Conservation (phyloP, 2,113 vertebrate genomes). For the Nanger granti region DNA sequence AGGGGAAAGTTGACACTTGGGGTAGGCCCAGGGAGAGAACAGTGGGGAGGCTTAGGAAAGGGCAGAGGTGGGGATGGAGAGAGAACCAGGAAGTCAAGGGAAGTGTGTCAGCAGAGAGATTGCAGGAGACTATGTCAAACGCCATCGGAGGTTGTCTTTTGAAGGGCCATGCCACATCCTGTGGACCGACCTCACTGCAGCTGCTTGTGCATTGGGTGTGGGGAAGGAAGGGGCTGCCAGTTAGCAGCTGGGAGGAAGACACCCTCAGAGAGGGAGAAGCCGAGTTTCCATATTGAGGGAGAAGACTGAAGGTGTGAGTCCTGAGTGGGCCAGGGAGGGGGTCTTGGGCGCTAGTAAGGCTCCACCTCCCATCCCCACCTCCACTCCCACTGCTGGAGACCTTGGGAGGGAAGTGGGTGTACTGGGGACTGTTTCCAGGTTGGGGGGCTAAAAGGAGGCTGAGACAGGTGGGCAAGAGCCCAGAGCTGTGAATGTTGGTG, state of each 20-base stretch:
- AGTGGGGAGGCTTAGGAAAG: background rate
- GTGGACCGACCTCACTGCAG: background rate
- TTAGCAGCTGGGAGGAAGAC: too few relatives aligned
- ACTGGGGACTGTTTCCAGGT: background rate
- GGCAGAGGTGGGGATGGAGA: background rate
- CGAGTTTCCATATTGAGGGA: background rate
- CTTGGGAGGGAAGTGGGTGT: background rate
- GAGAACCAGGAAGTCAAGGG: background rate
- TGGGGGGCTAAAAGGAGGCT: background rate
- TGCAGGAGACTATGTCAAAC: rapidly evolving
- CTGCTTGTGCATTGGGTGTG: rapidly evolving
- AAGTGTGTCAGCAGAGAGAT: background rate
- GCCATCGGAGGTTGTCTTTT: rapidly evolving
- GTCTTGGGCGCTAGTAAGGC: background rate
- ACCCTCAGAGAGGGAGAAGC: background rate
- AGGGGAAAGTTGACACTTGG: background rate
- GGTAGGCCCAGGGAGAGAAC: background rate
- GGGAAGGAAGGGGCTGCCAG: background rate
- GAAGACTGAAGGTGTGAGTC: background rate
- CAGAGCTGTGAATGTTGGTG: background rate
- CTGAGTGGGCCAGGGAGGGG: rapidly evolving
- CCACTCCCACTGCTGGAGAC: background rate
- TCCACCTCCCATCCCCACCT: background rate
- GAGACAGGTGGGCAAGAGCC: background rate
- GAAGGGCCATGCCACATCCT: background rate